phyloP scores from a whole-genome alignment of 1,140 invertebrate genomes.

The Mizuhopecten yessoensis region DNA sequence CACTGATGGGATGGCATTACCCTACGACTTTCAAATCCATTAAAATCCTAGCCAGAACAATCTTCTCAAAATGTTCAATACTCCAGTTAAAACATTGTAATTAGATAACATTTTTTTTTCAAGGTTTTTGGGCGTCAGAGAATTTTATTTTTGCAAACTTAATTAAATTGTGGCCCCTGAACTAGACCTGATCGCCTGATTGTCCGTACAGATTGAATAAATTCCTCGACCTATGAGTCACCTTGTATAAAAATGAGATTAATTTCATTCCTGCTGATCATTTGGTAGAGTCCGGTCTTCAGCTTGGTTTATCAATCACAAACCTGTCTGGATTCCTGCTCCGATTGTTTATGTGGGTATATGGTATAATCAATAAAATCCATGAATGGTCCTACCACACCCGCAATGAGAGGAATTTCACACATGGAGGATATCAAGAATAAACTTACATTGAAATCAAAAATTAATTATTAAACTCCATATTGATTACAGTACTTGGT shows the following conservation, averaged over 20 bases:
- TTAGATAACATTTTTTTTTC: not conserved
- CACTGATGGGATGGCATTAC: not conserved
- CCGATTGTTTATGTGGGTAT: not conserved
- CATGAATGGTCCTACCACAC: not conserved
- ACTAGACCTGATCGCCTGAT: not conserved
- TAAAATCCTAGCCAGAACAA: not conserved
- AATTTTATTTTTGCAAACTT: not conserved
- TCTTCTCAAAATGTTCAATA: not conserved
- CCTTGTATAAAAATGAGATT: not conserved
- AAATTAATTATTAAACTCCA: too few species aligned
- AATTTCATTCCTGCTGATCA: not conserved
- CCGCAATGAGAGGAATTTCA: too few species aligned
- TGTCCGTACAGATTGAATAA: not conserved
- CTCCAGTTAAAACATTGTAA: not conserved
- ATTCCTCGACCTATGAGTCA: conserved; percentile 5
- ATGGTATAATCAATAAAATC: not conserved
- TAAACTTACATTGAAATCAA: too few species aligned
- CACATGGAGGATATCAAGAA: too few species aligned
- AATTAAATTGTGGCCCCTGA: not conserved
- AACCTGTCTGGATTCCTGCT: not conserved
- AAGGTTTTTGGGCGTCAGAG: not conserved
- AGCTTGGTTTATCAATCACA: conserved; percentile 16
- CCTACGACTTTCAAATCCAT: not conserved
- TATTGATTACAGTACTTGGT: too few species aligned
- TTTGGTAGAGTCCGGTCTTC: not conserved